These are phyloP conservation scores for Glossophaga mutica DNA, from an alignment of 2,797 vertebrate genomes.

Conservation along the genomic window DNA sequence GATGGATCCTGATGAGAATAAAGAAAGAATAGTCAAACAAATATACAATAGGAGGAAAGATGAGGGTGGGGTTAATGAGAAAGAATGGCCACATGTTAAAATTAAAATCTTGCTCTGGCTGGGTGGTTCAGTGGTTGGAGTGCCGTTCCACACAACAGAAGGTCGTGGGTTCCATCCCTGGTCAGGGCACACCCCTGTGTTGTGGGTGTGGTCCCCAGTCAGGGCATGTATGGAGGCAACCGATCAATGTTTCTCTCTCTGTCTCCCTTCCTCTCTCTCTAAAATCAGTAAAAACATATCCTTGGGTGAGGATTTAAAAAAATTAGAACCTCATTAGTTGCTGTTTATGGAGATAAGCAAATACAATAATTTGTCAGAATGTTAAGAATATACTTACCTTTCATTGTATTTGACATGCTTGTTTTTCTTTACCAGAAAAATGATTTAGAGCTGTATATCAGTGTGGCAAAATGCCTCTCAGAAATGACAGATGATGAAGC, in stretches of 20 bases:
- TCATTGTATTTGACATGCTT: background rate
- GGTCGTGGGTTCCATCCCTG: background rate
- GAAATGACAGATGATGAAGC: conserved; percentile 91
- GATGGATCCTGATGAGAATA: background rate
- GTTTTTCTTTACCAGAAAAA: conserved; percentile 81
- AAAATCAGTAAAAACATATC: background rate
- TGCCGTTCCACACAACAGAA: background rate
- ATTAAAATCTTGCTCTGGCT: background rate
- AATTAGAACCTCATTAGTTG: conserved; percentile 2
- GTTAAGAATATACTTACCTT: background rate
- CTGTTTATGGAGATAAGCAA: background rate
- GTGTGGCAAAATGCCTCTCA: conserved; percentile 89
- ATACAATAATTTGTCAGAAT: background rate
- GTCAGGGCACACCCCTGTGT: background rate
- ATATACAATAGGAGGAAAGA: background rate
- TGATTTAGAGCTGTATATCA: conserved; percentile 87
- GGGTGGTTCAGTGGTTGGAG: background rate
- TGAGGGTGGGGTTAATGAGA: background rate
- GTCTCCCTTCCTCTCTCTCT: background rate
- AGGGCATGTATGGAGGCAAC: background rate
- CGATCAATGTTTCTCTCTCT: background rate
- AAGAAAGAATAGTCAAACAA: background rate
- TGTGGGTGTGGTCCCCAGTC: background rate
- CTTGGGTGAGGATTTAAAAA: background rate
- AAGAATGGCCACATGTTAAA: background rate